Conservation (phyloP, 2,888 invertebrate species). For the Eueremaeus valkanovi region DNA sequence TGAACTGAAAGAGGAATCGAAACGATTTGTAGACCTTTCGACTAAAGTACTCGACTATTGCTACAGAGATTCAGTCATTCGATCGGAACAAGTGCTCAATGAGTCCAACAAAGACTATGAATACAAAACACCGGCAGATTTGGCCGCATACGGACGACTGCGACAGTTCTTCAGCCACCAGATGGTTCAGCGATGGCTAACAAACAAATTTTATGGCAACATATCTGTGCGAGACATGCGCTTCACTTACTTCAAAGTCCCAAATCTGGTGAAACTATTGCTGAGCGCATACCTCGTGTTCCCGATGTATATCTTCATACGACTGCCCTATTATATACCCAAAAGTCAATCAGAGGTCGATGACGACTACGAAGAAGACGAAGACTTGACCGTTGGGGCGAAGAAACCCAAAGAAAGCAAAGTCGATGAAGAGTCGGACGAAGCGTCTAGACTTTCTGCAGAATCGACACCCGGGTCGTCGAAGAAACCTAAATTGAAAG, state of each 20-base stretch:
- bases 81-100: constrained; percentile 52
- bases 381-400: constrained; percentile 32
- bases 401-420: background rate
- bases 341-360: constrained; percentile 37
- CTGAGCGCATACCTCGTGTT: constrained; percentile 52
- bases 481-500: too few relatives aligned
- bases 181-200: constrained; percentile 57
- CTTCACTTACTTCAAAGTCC: constrained; percentile 50
- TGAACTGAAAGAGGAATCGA: constrained; percentile 47
- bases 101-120: constrained; percentile 52
- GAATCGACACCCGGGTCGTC: too few relatives aligned
- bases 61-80: constrained; percentile 49
- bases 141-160: constrained; percentile 48
- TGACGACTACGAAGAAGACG: background rate
- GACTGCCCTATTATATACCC: constrained; percentile 45
- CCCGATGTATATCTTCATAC: constrained; percentile 52
- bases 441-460: too few relatives aligned
- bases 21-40: constrained; percentile 48
- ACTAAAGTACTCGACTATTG: constrained; percentile 51
- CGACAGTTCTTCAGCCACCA: constrained; percentile 54
- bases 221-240: constrained; percentile 52
- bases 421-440: too few relatives aligned
- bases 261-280: constrained; percentile 52
- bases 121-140: constrained; percentile 52
- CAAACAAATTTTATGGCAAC: constrained; percentile 53